Base-by-base conservation (phyloP, 2,113 vertebrate species). In the Gallinago media region DNA sequence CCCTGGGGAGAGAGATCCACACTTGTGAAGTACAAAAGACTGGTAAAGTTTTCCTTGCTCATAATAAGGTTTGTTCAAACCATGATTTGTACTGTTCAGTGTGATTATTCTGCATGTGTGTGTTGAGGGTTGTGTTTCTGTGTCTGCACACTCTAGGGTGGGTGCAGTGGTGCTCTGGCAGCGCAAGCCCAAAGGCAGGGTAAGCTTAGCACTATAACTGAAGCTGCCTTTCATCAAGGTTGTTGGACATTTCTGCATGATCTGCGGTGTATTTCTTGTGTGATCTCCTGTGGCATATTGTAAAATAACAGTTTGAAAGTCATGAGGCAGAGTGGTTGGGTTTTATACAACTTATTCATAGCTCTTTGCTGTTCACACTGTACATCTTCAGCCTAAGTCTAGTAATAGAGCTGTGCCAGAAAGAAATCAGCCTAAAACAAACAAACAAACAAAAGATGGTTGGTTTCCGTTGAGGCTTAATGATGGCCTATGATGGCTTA, bases 171-270 rank as follows among this genome's bases (percentile, higher is more conserved):
- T 32, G 6, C 10, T 34, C 19, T 32, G 10, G 16, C 59, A 73
- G 55, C 12, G 9, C 14, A 12, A 62, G 59, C n/a, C 55, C 42
- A 11, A 74, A 88, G 65, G 55, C 42, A 34, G 26, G 32, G 32
- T 32, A n/a, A 23, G 50, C 21, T 83, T 34, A 59, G 17, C 31
- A 6, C 49, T 47, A 1, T 25, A 52, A 47, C 44, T 3, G 5
- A 72, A 79, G 42, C 67, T 76, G 63, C 63, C 23, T 6, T 56
- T 66, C 58, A 26, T 25, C 38, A 46, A 46, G 54, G 47, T 17
- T 27, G 6, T 2, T 52, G 23, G 36, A 34, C 1, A 8, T 74
- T 80, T n/a, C 46, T 31, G 2, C 2, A 1, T 44, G 17, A 52
- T 44, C 44, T 76, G 29, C 9, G 2, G 27, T 44, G 40, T 42